Evolutionary conservation across 2,888 invertebrate genomes (phyloP).

Genomic region (Drosophila aldrichi): DNA sequence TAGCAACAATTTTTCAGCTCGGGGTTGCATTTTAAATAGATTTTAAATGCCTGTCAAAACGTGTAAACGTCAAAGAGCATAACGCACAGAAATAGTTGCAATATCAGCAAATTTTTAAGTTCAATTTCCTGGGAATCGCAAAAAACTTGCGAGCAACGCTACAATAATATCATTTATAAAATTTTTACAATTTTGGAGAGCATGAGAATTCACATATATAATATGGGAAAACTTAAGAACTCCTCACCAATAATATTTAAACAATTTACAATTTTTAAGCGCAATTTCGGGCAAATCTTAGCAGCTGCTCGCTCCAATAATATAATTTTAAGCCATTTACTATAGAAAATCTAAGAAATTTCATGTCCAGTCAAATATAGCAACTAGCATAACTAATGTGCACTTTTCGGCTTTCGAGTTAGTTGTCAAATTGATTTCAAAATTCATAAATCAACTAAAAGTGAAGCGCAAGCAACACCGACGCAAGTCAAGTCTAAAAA

Average conservation of each 20-base stretch:
- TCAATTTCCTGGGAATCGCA: background rate
- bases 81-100: slow-evolving; percentile 43
- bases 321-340: background rate
- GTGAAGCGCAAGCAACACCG: slow-evolving; percentile 35
- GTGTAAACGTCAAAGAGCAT: slow-evolving; percentile 44
- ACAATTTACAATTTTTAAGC: background rate
- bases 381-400: slow-evolving; percentile 9
- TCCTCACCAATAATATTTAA: background rate
- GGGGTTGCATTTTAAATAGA: slow-evolving; percentile 39
- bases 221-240: background rate
- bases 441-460: slow-evolving; percentile 75
- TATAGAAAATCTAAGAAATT: background rate
- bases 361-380: background rate
- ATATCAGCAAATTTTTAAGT: slow-evolving; percentile 4
- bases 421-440: slow-evolving; percentile 75
- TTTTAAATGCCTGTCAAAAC: slow-evolving; percentile 67
- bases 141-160: background rate
- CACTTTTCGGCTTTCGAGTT: slow-evolving; percentile 14
- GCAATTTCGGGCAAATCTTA: background rate
- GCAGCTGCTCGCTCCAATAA: background rate
- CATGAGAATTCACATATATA: too few species aligned
- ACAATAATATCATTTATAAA: background rate
- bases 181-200: too few species aligned
- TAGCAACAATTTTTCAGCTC: slow-evolving; percentile 12
- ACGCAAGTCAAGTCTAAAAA: slow-evolving; percentile 57